Conservation (phyloP, 2,797 vertebrate genomes). For the Leptatherina wallacei region DNA sequence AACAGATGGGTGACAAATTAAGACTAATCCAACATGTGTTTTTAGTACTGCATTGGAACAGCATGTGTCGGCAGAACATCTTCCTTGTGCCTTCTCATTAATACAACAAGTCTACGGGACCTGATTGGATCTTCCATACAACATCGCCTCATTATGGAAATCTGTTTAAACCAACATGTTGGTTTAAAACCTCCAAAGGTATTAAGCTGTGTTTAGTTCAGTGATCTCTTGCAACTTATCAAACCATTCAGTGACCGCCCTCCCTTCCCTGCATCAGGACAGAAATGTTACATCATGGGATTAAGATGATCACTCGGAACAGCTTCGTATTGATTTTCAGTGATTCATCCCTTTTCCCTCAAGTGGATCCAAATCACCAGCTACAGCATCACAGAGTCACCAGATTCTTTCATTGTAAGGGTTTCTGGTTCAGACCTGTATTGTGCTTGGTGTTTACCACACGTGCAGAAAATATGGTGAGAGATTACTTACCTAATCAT, state of each 20-base stretch:
- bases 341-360: neutral
- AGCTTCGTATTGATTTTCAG: conserved; percentile 9
- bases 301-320: neutral
- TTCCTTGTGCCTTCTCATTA: neutral
- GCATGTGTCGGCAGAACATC: conserved; percentile 1
- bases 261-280: neutral
- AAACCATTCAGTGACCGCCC: neutral
- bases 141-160: neutral
- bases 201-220: neutral
- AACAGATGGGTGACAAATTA: conserved; percentile 10
- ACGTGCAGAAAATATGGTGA: neutral
- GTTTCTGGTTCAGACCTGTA: neutral
- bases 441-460: neutral
- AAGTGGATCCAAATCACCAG: neutral
- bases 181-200: neutral
- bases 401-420: neutral
- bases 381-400: neutral
- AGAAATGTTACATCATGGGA: neutral
- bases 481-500: conserved; percentile 7
- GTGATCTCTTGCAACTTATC: conserved; percentile 1
- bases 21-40: conserved; percentile 5
- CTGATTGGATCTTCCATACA: neutral
- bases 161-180: neutral
- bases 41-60: conserved; percentile 1
- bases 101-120: neutral